Evolutionary conservation across 2,888 invertebrate species (phyloP), one percentile per base, ranked within the genome.

Genomic region (Papilio demoleus): DNA sequence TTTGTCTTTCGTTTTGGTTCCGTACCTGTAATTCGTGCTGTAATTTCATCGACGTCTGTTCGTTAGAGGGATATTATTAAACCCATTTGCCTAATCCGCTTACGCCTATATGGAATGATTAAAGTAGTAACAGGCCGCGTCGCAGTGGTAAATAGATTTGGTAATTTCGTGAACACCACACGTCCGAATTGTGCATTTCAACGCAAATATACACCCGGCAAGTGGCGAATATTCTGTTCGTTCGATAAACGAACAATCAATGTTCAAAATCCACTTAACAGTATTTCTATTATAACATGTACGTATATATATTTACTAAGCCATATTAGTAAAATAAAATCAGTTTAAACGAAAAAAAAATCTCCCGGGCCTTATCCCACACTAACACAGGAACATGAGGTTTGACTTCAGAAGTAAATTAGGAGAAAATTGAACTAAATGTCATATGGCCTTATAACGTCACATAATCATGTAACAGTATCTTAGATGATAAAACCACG

Each of bases 161-260:
- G 31, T 31, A 56, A 56, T 56, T 27, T 17, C 53, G 9, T n/a
- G n/a, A 56, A 17, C 53, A 4, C 17, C 9, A 0, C 31, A 31
- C 31, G 27, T 53, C n/a, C 31, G 40, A 56, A 65, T 19, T 42
- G 31, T 19, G 40, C 56, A 34, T 34, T 24, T 40, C 8, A 19
- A 56, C 42, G 14, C 56, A 56, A 42, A 58, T 58, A 45, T 19
- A 42, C 56, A 40, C 27, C 12, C 1, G 8, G 19, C 47, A 4
- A 19, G 22, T 24, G 24, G n/a, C 24, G 22, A 24, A 64, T 38
- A 50, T 42, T 42, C 40, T 40, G n/a, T 14, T 17, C 62, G 17
- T 5, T 31, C 62, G 12, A 45, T 62, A 31, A 34, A 22, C 34
- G 38, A 11, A 31, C 11, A 24, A 38, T 17, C 1, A 17, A 42